Percentiles rank a stretch among this genome's conserved stretches.
phyloP scores from a whole-genome alignment of 2,797 vertebrate genomes.

The Borostomias antarcticus region DNA sequence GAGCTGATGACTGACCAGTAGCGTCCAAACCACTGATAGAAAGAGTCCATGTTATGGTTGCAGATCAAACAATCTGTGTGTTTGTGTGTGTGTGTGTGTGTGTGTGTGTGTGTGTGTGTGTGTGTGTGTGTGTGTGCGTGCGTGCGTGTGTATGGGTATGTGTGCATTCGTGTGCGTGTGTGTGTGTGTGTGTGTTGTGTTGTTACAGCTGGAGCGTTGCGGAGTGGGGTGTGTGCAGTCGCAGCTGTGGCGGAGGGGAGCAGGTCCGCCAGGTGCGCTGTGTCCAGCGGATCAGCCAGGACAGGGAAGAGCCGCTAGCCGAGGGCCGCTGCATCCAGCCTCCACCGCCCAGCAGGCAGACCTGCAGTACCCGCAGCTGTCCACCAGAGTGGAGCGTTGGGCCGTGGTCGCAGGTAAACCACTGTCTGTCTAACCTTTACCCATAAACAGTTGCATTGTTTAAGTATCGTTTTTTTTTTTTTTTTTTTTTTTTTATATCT shows the following conservation, averaged over 20 bases:
- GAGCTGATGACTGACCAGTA: too few relatives aligned
- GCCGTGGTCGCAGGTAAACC: conserved; percentile 85
- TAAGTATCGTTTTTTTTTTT: too few relatives aligned
- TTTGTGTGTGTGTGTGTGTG: too few relatives aligned
- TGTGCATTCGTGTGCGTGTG: background rate
- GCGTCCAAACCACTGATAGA: too few relatives aligned
- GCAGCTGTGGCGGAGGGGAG: conserved; percentile 81
- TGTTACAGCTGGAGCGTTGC: conserved; percentile 84
- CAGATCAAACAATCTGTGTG: too few relatives aligned
- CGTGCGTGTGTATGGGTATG: too few relatives aligned
- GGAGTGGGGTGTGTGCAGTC: conserved; percentile 85
- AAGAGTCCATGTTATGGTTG: too few relatives aligned
- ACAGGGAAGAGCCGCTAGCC: conserved; percentile 55
- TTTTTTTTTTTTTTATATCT: too few relatives aligned
- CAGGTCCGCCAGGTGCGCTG: conserved; percentile 80
- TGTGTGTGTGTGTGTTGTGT: conserved; percentile 1
- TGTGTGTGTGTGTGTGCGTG: too few relatives aligned
- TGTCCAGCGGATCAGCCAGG: conserved; percentile 67
- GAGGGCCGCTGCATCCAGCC: conserved; percentile 72
- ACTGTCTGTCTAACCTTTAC: background rate
- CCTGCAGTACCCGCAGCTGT: conserved; percentile 80
- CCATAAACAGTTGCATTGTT: too few relatives aligned
- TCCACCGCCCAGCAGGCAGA: conserved; percentile 65
- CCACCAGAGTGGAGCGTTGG: conserved; percentile 82
- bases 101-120: too few relatives aligned